phyloP scores from a whole-genome alignment of 2,113 vertebrate species.

The Anhinga anhinga region DNA sequence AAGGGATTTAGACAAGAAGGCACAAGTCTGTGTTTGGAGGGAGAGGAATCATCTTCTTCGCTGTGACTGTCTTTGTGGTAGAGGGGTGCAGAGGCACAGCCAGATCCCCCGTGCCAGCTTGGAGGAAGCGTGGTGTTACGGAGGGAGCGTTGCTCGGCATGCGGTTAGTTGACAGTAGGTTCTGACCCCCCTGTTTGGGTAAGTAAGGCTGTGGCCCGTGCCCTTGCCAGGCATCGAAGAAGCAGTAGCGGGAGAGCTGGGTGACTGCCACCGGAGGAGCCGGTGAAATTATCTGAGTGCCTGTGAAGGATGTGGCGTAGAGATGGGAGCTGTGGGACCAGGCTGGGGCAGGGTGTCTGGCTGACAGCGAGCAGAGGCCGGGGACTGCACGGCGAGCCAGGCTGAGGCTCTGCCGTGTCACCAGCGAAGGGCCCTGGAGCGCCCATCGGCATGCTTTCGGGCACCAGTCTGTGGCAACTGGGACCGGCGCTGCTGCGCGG shows the following conservation, averaged over 20 bases:
- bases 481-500: fast-evolving
- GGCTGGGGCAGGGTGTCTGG: not conserved
- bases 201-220: fast-evolving
- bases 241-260: not conserved
- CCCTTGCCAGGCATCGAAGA: fast-evolving
- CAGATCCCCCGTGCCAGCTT: not conserved
- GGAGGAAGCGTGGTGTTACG: fast-evolving
- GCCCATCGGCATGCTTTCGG: fast-evolving
- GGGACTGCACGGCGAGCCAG: not conserved
- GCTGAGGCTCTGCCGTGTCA: not conserved
- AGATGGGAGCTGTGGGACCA: not conserved
- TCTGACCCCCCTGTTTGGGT: not conserved
- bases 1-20: not conserved
- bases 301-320: not conserved
- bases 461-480: not conserved
- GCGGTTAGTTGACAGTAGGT: not conserved
- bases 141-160: not conserved
- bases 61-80: fast-evolving
- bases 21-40: not conserved
- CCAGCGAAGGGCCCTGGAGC: fast-evolving
- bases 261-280: not conserved
- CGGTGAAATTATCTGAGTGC: not conserved
- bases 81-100: not conserved
- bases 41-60: not conserved
- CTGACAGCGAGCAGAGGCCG: not conserved